Evolutionary conservation across 2,888 invertebrate genomes (phyloP).

Genomic region (Andrena camellia): DNA sequence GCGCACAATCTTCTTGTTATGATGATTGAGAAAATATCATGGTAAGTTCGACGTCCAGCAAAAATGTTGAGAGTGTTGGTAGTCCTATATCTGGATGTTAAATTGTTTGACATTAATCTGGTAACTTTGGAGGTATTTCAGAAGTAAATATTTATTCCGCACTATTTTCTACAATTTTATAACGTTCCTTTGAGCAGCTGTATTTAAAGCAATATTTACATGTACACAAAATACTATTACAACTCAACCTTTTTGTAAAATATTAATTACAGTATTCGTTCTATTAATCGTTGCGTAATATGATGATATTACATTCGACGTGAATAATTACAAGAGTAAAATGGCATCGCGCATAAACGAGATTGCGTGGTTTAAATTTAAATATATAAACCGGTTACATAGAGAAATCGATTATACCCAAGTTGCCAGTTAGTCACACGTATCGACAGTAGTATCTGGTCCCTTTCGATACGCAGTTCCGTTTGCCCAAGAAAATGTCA

Average conservation of each 20-base stretch:
- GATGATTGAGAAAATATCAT: too few relatives aligned
- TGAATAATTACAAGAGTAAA: background rate
- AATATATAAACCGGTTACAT: constrained; percentile 22
- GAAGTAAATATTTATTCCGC: background rate
- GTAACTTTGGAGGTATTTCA: too few relatives aligned
- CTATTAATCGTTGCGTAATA: background rate
- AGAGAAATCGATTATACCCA: constrained; percentile 41
- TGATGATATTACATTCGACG: background rate
- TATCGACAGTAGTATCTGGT: constrained; percentile 39
- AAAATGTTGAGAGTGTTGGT: too few relatives aligned
- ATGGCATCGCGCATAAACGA: constrained; percentile 1
- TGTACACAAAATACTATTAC: background rate
- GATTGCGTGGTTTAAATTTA: constrained; percentile 26
- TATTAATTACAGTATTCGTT: background rate
- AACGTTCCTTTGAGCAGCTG: background rate
- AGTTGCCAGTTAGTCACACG: constrained; percentile 34
- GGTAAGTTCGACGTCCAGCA: too few relatives aligned
- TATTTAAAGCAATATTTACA: background rate
- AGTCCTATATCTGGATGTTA: too few relatives aligned
- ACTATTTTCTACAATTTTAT: background rate
- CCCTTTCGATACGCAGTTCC: constrained; percentile 12
- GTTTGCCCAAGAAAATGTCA: constrained; percentile 23
- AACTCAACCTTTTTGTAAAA: background rate
- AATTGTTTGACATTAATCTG: too few relatives aligned
- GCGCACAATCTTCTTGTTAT: too few relatives aligned